Base-by-base conservation (phyloP, 2,797 vertebrate genomes). In the Cyprinella venusta region DNA sequence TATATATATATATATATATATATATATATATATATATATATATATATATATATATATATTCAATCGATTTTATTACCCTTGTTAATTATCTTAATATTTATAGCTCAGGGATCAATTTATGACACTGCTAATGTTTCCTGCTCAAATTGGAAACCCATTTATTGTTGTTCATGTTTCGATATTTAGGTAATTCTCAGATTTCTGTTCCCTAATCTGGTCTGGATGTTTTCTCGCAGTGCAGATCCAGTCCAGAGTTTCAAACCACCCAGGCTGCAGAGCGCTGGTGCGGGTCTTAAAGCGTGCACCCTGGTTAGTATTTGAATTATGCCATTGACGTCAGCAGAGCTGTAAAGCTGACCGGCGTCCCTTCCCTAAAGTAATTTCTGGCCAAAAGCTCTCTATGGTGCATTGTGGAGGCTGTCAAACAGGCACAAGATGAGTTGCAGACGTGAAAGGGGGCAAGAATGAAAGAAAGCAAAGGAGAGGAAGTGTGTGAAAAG, bases 281-380 rank as follows among this genome's bases (percentile, higher is more conserved):
- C 89, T 86, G 88, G 88, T 85, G 76, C 89, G 93, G 94, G 94
- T 94, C 95, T 96, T 95, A 95, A 96, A 95, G 96, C 93, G 89
- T 95, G 95, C 96, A 93, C 95, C 95, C 95, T 96, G 95, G 94
- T 96, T 97, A 98, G 95, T 97, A 99, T 99, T 97, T 96, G 96
- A 99, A 96, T 98, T 98, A 99, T 99, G 96, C 96, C 94, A 98
- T 99, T 99, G 98, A 99, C 97, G 98, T 99, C 98, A 99, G 97
- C 95, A 95, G 92, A 96, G 96, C 96, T 96, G 97, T 98, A 97
- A 98, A 98, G 94, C 95, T 96, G 92, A 93, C 94, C 94, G 94
- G 90, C 81, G 87, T 96, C 95, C 95, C 96, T 95, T 95, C 96
- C 96, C 96, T 94, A 92, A 94, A 82, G 90, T 88, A 33, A 82